Percentiles rank a stretch among this genome's conserved stretches.
Conservation (phyloP, 2,797 vertebrate species). For the Urocyon cinereoargenteus region DNA sequence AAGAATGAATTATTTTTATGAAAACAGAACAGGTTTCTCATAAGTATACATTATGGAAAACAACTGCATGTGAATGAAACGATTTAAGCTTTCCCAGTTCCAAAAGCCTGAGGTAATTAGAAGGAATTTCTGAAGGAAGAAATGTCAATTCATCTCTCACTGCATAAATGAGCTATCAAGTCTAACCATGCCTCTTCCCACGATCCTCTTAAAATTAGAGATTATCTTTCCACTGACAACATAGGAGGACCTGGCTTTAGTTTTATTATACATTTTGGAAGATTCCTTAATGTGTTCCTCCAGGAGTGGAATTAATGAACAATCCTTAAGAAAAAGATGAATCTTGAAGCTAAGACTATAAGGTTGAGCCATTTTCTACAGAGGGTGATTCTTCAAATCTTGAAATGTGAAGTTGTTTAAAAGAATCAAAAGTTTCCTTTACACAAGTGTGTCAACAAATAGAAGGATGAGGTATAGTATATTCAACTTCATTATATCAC, state of each 20-base stretch:
- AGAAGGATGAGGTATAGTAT: not conserved
- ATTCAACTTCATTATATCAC: not conserved
- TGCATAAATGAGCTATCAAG: not conserved
- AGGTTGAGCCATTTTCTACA: not conserved
- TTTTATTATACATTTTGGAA: not conserved
- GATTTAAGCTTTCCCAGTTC: not conserved
- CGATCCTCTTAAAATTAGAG: constrained; percentile 22
- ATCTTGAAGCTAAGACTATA: not conserved
- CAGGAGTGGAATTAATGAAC: constrained; percentile 16
- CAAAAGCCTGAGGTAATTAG: not conserved
- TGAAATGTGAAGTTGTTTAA: constrained; percentile 8
- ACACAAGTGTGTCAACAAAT: not conserved
- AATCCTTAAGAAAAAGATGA: constrained; percentile 44
- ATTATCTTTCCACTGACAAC: not conserved
- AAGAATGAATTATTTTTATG: constrained; percentile 53
- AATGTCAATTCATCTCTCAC: not conserved
- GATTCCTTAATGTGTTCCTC: constrained; percentile 24
- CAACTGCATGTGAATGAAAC: constrained; percentile 8
- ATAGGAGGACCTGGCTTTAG: not conserved
- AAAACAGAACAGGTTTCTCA: not conserved
- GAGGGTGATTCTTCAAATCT: not conserved
- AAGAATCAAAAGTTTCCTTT: constrained; percentile 7
- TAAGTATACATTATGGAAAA: not conserved
- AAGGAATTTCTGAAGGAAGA: not conserved
- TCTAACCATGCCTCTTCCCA: not conserved